Evolutionary conservation across 2,113 vertebrate species (phyloP).

Genomic region (Tachysurus fulvidraco): DNA sequence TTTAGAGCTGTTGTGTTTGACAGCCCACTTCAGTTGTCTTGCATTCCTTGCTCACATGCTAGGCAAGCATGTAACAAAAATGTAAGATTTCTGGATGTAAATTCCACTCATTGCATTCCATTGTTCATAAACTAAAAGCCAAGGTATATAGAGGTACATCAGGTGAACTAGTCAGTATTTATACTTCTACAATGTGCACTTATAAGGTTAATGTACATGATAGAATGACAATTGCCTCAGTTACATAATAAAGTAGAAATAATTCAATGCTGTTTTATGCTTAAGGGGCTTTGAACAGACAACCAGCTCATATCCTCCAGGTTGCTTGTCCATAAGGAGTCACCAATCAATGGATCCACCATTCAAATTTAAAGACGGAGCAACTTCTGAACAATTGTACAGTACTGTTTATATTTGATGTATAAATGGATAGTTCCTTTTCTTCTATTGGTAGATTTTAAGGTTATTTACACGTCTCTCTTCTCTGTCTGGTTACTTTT

Average conservation of each 20-base stretch:
- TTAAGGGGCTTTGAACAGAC: constrained; percentile 5
- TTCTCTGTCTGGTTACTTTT: neutral
- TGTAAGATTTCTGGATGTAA: neutral
- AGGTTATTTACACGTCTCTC: neutral
- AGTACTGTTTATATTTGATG: neutral
- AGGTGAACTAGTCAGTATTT: neutral
- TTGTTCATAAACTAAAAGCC: neutral
- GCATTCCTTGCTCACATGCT: neutral
- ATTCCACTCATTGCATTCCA: neutral
- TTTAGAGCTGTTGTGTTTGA: neutral
- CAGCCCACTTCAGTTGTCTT: neutral
- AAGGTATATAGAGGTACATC: neutral
- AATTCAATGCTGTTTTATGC: neutral
- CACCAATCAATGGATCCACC: constrained; percentile 10
- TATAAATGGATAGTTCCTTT: neutral
- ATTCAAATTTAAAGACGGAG: neutral
- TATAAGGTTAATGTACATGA: neutral
- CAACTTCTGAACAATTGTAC: neutral
- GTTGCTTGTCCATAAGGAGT: constrained; percentile 37
- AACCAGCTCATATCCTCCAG: neutral
- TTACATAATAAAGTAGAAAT: neutral
- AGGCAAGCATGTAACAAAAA: neutral
- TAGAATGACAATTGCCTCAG: neutral
- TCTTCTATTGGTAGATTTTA: neutral
- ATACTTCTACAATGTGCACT: neutral